Evolutionary conservation across 30 jellyfish, hydroid and myxozoan species (phyloP), one percentile per base, ranked within the genome.

Genomic region (Mastigias papua): DNA sequence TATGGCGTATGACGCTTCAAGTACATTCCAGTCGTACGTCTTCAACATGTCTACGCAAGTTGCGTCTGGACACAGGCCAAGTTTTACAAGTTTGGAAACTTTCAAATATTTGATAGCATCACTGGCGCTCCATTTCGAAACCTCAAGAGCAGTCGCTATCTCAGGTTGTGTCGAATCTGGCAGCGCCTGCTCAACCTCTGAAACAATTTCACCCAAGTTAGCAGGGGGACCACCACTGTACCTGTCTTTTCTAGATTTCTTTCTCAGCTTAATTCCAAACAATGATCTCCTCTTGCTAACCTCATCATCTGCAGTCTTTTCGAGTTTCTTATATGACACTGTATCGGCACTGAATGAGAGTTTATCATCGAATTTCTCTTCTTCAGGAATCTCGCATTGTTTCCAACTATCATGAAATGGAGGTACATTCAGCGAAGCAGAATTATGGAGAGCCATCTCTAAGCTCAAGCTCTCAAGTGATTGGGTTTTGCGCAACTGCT

Each of bases 21-120:
- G 51, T 15, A 49, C 86, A 58, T 83, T 57, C 92, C 92, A 83
- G 73, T 83, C 73, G 51, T 83, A 83, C 27, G 92, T 83, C 66
- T 83, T 71, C 64, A 83, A 73, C 81, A 83, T 83, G 34, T 83
- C 86, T 16, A 33, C 16, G 26, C 92, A 83, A 5, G 80, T 70
- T 10, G 80, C 30, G 23, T 70, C 57, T 0, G 92, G 92, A 62
- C 92, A 83, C 57, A 83, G 48, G 48, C 79, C 80, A 20, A 83
- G 76, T 11, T 57, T 69, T 1, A 83, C 80, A 17, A 83, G 78
- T 26, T 70, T 42, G 34, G 63, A 35, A 62, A 83, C 72, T 48
- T 83, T 83, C 23, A 83, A 84, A 20, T 46, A 69, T 68, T 58
- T 69, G 13, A 83, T 68, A 11, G 92, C 86, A 49, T 83, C 92